Base-by-base conservation (phyloP, 2,797 vertebrate species). In the Chelonia mydas region DNA sequence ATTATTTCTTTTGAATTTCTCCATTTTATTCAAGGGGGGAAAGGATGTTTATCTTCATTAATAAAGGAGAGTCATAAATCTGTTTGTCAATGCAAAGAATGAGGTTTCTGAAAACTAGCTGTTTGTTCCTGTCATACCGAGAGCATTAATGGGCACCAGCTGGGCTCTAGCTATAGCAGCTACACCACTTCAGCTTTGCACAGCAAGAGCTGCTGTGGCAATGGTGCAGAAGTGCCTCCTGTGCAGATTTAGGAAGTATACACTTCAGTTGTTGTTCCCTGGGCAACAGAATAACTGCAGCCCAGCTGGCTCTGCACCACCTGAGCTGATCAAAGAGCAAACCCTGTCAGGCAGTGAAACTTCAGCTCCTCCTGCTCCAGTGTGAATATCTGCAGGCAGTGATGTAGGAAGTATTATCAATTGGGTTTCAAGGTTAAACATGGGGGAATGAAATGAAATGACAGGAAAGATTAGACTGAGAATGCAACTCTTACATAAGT, bases 61-160 rank as follows among this genome's bases (percentile, higher is more conserved):
- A 51, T 87, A 92, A 92, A 91, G 91, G 89, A 41, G 84, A 90
- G 41, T 89, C 95, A 78, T 94, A 91, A 94, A 92, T 96, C 95
- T 89, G 57, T 88, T 85, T 97, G 96, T 96, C 96, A 88, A 37
- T 53, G 92, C 96, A 65, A 83, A 96, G 96, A 74, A 97, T 92
- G 93, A 90, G 96, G 89, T 91, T 94, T 96, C 95, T 97, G 92
- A 94, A 47, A 86, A 17, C 81, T 79, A 3, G 90, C 96, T 96
- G 96, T 96, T 93, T 84, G 95, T 94, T 97, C 97, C 94, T 92
- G 74, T 96, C 97, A 85, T 85, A 96, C 94, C 0, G 84, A 81
- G 97, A 97, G 95, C 95, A 91, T 95, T 98, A 98, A 98, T 98
- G 98, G 98, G 98, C 97, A 95, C 98, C 97, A 98, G 98, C 97